Conservation (phyloP, 2,113 vertebrate genomes). For the Atherinomorus stipes region DNA sequence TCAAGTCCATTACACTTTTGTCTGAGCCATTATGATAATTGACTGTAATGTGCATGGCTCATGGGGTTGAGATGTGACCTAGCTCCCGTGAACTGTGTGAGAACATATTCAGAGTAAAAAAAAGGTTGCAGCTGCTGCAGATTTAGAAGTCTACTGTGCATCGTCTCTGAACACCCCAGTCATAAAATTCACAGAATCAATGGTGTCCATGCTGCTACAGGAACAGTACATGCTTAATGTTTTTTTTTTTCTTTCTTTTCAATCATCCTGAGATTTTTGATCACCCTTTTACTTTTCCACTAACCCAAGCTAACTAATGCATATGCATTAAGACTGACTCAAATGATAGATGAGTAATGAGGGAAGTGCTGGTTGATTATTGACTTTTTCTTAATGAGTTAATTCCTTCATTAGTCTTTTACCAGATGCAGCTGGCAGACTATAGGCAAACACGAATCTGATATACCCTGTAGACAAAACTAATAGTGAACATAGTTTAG, state of each 20-base stretch:
- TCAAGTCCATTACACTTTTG: slow-evolving; percentile 74
- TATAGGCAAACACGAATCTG: background rate
- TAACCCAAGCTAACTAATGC: background rate
- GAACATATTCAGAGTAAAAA: background rate
- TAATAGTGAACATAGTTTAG: background rate
- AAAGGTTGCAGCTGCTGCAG: background rate
- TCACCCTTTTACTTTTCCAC: background rate
- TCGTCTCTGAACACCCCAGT: background rate
- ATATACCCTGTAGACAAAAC: background rate
- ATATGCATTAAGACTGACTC: background rate
- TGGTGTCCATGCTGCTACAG: slow-evolving; percentile 5
- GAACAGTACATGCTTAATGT: background rate
- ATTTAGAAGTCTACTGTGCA: background rate
- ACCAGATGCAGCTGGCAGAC: too few species aligned
- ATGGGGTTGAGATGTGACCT: slow-evolving; percentile 20
- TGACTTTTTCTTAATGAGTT: too few species aligned
- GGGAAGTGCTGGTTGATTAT: background rate
- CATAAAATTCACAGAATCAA: slow-evolving; percentile 1
- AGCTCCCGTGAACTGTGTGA: slow-evolving; percentile 5
- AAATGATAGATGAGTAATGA: background rate
- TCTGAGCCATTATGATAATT: slow-evolving; percentile 66
- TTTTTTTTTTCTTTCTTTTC: background rate
- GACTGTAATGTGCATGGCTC: slow-evolving; percentile 49
- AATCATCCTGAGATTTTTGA: too few species aligned
- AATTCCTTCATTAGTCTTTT: too few species aligned